phyloP scores from a whole-genome alignment of 1,140 invertebrate species.

The Hypothenemus hampei region DNA sequence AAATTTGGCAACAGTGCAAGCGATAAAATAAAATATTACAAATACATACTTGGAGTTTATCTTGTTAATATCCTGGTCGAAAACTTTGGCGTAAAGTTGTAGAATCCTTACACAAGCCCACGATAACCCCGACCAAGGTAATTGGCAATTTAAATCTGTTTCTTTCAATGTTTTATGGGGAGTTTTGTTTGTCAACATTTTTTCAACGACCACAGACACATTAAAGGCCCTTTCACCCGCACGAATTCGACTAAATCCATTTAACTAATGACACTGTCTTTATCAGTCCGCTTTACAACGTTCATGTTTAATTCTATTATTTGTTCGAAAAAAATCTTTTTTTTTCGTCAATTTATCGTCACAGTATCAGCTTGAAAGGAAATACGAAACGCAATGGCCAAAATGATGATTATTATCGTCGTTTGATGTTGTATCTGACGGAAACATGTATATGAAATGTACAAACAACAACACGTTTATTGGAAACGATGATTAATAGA shows the following conservation, averaged over 20 bases:
- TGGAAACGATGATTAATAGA: no score
- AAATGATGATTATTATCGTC: no score
- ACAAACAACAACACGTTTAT: no score
- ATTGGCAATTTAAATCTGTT: constrained; percentile 21
- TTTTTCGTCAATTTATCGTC: constrained; percentile 4
- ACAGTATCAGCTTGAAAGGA: constrained; percentile 5
- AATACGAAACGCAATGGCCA: not conserved
- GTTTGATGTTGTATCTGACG: no score
- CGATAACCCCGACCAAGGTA: constrained; percentile 69
- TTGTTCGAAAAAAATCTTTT: constrained; percentile 7
- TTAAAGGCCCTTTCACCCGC: constrained; percentile 1
- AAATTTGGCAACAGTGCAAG: not conserved
- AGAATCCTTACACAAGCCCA: constrained; percentile 74
- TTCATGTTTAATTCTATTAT: no score
- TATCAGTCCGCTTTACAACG: constrained; percentile 9
- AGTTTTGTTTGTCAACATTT: constrained; percentile 4
- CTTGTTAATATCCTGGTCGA: constrained; percentile 54
- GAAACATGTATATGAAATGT: no score
- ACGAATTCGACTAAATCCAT: not conserved
- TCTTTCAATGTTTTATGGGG: constrained; percentile 4
- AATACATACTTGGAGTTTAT: constrained; percentile 26
- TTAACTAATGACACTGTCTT: constrained; percentile 7
- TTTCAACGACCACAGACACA: not conserved
- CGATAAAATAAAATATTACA: no score
- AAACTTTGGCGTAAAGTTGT: constrained; percentile 77